These are phyloP conservation scores for Nineta flava DNA, from an alignment of 2,888 invertebrate species.

Conservation along the genomic window DNA sequence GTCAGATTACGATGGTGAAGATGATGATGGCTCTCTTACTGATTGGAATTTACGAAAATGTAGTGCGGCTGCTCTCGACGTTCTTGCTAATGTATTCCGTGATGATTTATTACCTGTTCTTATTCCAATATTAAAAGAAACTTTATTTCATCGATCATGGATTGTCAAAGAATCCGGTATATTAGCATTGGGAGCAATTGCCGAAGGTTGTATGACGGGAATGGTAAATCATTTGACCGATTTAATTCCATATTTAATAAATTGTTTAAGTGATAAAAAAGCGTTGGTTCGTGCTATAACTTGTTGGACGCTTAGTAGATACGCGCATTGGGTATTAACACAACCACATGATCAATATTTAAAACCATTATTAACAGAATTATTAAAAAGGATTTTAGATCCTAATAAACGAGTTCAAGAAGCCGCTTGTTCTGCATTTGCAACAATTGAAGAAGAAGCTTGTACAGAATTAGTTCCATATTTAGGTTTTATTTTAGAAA, in stretches of 20 bases:
- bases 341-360: constrained; percentile 47
- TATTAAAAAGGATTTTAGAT: constrained; percentile 52
- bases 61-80: constrained; percentile 94
- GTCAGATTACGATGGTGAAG: constrained; percentile 40
- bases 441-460: constrained; percentile 62
- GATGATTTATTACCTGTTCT: constrained; percentile 85
- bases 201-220: constrained; percentile 42
- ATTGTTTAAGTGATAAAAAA: constrained; percentile 47
- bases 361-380: constrained; percentile 51
- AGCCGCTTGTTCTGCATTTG: constrained; percentile 64
- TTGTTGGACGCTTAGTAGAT: constrained; percentile 62
- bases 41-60: constrained; percentile 99
- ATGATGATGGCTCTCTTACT: constrained; percentile 71
- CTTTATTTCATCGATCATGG: constrained; percentile 87
- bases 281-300: constrained; percentile 58
- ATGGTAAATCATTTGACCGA: constrained; percentile 52
- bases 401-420: constrained; percentile 62
- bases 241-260: constrained; percentile 49
- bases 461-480: constrained; percentile 56
- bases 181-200: constrained; percentile 55
- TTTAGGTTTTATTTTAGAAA: constrained; percentile 50
- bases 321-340: constrained; percentile 55
- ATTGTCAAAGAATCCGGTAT: constrained; percentile 91
- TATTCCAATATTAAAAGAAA: constrained; percentile 89
- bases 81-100: constrained; percentile 88